Evolutionary conservation across 2,888 invertebrate genomes (phyloP).

Genomic region (Aquatica leii): DNA sequence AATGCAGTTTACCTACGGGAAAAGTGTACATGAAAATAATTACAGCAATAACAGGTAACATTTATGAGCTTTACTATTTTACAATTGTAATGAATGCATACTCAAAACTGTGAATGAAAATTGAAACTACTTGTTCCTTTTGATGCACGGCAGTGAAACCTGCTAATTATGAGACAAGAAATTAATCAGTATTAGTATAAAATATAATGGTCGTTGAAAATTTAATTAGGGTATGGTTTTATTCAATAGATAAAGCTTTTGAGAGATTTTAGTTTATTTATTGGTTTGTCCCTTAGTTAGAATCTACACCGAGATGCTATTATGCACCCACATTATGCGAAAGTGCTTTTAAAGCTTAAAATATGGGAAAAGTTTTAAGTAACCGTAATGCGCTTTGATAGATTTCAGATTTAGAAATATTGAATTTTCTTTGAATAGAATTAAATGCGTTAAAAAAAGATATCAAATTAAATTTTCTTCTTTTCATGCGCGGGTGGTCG

Average conservation of each 20-base stretch:
- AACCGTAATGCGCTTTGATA: slow-evolving; percentile 57
- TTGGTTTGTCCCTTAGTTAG: slow-evolving; percentile 22
- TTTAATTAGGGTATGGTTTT: slow-evolving; percentile 10
- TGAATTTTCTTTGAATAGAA: slow-evolving; percentile 30
- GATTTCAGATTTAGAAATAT: slow-evolving; percentile 50
- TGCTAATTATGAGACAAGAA: too few relatives aligned
- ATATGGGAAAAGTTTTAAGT: slow-evolving; percentile 59
- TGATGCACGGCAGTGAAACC: too few relatives aligned
- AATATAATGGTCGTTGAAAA: slow-evolving; percentile 1
- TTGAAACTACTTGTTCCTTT: too few relatives aligned
- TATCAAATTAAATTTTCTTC: slow-evolving; percentile 16
- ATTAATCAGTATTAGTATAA: too few relatives aligned
- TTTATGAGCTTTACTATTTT: too few relatives aligned
- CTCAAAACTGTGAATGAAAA: too few relatives aligned
- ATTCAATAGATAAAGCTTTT: slow-evolving; percentile 10
- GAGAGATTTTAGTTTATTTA: slow-evolving; percentile 21
- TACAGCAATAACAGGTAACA: too few relatives aligned
- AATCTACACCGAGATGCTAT: slow-evolving; percentile 30
- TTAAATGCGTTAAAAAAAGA: slow-evolving; percentile 10
- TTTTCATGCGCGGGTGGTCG: slow-evolving; percentile 39
- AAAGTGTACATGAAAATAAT: too few relatives aligned
- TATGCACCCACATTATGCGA: slow-evolving; percentile 35
- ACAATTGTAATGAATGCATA: too few relatives aligned
- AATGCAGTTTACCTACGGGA: too few relatives aligned
- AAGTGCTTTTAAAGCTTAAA: slow-evolving; percentile 44